phyloP scores from a whole-genome alignment of 2,888 invertebrate genomes.

The Ptychoptera albimana region DNA sequence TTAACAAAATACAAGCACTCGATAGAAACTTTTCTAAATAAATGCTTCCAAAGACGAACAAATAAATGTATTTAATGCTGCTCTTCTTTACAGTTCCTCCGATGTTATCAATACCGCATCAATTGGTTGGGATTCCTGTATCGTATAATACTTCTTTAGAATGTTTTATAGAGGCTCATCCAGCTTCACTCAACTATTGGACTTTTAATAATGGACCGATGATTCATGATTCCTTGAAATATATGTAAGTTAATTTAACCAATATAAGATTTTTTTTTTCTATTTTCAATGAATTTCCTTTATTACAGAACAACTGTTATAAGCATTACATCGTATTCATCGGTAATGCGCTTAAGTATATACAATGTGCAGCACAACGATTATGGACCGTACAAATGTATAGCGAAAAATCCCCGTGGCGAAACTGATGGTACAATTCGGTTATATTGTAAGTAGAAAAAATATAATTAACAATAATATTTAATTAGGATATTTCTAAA shows the following conservation, averaged over 20 bases:
- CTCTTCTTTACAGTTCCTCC: conserved; percentile 78
- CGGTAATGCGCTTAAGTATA: conserved; percentile 74
- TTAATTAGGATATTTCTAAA: background rate
- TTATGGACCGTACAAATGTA: conserved; percentile 76
- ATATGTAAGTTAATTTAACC: conserved; percentile 36
- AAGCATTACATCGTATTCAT: conserved; percentile 60
- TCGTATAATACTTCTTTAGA: conserved; percentile 74
- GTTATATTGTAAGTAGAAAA: conserved; percentile 60
- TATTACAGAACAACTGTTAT: conserved; percentile 37
- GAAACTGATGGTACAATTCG: conserved; percentile 81
- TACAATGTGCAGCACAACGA: conserved; percentile 60
- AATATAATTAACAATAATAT: conserved; percentile 12
- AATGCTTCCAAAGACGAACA: too few relatives aligned
- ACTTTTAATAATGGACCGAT: conserved; percentile 74
- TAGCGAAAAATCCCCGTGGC: conserved; percentile 72
- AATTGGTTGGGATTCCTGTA: conserved; percentile 71
- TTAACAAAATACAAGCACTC: too few relatives aligned
- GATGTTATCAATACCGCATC: conserved; percentile 82
- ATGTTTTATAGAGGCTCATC: conserved; percentile 86
- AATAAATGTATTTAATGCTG: too few relatives aligned
- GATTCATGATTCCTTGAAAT: conserved; percentile 74
- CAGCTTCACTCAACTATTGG: conserved; percentile 82
- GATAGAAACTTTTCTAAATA: too few relatives aligned
- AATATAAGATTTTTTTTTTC: too few relatives aligned
- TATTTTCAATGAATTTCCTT: background rate